phyloP scores from a whole-genome alignment of 2,113 vertebrate genomes.

The Odobenus rosmarus region DNA sequence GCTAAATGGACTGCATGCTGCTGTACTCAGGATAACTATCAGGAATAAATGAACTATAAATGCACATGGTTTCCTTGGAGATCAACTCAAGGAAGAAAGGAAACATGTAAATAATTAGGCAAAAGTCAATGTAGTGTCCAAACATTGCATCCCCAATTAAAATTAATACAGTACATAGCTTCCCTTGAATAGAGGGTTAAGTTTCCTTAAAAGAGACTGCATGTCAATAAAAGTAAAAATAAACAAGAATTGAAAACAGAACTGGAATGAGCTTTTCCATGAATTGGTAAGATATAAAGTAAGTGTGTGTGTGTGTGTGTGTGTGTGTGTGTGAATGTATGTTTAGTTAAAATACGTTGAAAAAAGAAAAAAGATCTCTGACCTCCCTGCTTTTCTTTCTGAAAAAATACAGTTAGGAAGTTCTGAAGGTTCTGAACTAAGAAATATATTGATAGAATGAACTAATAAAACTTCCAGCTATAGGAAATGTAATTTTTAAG shows the following conservation, averaged over 20 bases:
- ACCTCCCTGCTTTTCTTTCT: background rate
- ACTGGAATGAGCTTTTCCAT: background rate
- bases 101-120: slow-evolving; percentile 31
- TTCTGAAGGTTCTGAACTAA: background rate
- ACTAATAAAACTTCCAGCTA: background rate
- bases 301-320: background rate
- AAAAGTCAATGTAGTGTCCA: background rate
- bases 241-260: background rate
- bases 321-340: background rate
- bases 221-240: background rate
- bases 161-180: background rate
- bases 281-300: background rate
- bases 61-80: background rate
- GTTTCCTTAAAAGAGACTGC: background rate
- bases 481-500: background rate
- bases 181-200: background rate
- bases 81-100: background rate
- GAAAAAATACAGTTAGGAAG: background rate
- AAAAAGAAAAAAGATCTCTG: background rate
- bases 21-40: background rate
- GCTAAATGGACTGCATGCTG: background rate
- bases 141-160: background rate
- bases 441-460: background rate
- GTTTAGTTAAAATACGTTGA: background rate
- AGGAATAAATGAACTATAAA: slow-evolving; percentile 15